Conservation (phyloP, 2,113 vertebrate genomes). For the Sakesphorus luctuosus region DNA sequence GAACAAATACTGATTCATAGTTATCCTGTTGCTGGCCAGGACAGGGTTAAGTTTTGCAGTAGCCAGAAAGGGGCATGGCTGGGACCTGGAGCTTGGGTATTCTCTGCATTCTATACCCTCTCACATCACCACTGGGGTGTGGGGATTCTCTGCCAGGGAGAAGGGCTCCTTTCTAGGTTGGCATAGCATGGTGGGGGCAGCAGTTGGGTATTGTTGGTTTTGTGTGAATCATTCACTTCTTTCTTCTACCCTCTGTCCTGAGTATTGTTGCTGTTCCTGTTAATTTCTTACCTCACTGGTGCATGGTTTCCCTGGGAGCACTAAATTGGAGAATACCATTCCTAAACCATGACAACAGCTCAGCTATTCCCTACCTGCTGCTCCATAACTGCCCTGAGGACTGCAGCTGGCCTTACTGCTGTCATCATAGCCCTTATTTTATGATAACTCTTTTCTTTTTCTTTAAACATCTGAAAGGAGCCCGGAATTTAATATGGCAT, state of each 20-base stretch:
- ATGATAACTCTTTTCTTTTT: background rate
- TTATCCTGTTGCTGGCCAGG: background rate
- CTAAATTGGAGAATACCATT: background rate
- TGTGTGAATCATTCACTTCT: background rate
- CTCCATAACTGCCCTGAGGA: background rate
- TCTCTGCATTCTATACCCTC: background rate
- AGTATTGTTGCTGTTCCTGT: background rate
- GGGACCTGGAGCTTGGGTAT: background rate
- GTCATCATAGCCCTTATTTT: background rate
- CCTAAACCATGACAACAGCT: background rate
- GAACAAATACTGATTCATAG: background rate
- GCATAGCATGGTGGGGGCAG: background rate
- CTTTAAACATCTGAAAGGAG: background rate
- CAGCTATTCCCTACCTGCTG: background rate
- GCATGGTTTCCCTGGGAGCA: background rate
- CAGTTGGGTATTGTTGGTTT: background rate
- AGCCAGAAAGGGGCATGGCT: background rate
- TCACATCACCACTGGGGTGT: background rate
- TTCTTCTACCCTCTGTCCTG: background rate
- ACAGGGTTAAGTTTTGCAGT: background rate
- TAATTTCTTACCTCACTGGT: background rate
- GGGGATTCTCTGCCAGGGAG: background rate
- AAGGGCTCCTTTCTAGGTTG: background rate
- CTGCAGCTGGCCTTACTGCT: background rate
- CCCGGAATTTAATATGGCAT: background rate